phyloP scores from a whole-genome alignment of 1,140 invertebrate genomes.

The Trichonephila clavata region DNA sequence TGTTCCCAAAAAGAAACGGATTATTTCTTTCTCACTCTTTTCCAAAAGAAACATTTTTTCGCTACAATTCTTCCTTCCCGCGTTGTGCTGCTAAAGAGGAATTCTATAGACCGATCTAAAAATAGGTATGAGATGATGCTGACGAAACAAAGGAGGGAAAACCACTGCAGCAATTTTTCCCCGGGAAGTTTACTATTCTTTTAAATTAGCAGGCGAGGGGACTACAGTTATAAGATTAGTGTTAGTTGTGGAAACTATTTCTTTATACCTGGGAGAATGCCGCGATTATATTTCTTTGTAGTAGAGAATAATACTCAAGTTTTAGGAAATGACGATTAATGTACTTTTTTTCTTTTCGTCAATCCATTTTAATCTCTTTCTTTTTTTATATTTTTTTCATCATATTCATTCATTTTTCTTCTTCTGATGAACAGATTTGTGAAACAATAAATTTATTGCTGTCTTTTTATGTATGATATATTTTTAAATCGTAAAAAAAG shows the following conservation, averaged over 20 bases:
- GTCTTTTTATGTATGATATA: no score
- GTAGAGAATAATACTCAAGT: no score
- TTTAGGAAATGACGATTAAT: no score
- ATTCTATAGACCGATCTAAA: conserved; percentile 46
- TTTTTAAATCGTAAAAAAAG: no score
- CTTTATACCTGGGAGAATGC: no score
- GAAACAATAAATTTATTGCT: no score
- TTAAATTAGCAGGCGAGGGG: not conserved
- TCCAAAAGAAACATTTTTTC: conserved; percentile 37
- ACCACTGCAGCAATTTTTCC: not conserved
- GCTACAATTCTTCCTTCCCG: not conserved
- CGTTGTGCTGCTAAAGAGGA: conserved; percentile 20
- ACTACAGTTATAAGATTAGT: not conserved
- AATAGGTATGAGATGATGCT: not conserved
- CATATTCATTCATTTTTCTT: no score
- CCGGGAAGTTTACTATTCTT: not conserved
- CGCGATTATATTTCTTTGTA: no score
- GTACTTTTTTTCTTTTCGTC: no score
- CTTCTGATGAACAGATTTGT: no score
- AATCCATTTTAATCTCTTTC: no score
- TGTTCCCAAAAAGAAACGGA: conserved; percentile 48
- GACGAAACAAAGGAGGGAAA: conserved; percentile 14
- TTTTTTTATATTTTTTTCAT: no score
- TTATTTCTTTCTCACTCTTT: conserved; percentile 58
- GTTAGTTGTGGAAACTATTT: not conserved